Evolutionary conservation across 2,888 invertebrate species (phyloP), one percentile per base, ranked within the genome.

Genomic region (Elmis aenea): DNA sequence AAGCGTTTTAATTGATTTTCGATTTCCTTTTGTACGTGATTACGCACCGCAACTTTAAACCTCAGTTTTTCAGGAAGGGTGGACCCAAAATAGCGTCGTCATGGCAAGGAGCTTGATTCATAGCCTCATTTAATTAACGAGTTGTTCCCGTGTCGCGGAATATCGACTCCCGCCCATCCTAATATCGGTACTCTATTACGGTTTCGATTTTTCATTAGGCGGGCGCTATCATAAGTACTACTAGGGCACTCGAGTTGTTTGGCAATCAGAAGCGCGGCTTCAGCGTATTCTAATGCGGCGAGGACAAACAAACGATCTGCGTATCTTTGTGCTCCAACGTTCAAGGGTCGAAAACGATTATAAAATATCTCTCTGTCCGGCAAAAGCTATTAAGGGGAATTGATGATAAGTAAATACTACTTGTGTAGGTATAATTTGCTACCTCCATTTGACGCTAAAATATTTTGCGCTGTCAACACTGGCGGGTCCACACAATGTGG

Each of bases 121-220:
- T 48, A 40, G 41, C 38, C 34, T 32, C 43, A 40, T 46, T 47
- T 52, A 52, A 50, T 50, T 52, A 51, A 50, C 48, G 51, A 50
- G 49, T 41, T 42, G 38, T 45, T 51, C 35, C 38, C 42, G 45
- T 38, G 45, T 45, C 45, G 39, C 33, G 34, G 33, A 46, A 40
- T 39, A 39, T 48, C 45, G 42, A 42, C 38, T 31, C 18, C 20
- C 38, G 26, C 33, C 40, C 23, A 26, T 24, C 18, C 28, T 33
- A 32, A 37, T 42, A 41, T 43, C 42, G 39, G 37, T 31, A 34
- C 37, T 44, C 35, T 38, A 48, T 52, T 48, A 45, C 38, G 29
- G 46, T 48, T 53, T 53, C 50, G 51, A 51, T 51, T 53, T 53
- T 51, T 51, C 51, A 53, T 53, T 51, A 53, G 43, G 42, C 43